phyloP scores from a whole-genome alignment of 2,888 invertebrate species.

The Eupithecia pulchellata region DNA sequence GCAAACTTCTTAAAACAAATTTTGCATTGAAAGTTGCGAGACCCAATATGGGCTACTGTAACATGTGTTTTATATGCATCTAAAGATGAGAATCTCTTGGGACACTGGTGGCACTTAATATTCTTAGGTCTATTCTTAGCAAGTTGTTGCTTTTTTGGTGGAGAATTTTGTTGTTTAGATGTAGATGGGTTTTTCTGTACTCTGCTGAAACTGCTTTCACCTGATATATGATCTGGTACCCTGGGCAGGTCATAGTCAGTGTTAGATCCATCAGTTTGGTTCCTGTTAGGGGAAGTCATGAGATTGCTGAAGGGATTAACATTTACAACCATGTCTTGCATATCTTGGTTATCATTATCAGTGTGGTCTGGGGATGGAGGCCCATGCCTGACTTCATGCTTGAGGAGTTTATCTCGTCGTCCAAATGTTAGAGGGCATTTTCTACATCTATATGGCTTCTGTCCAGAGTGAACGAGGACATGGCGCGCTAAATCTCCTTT shows the following conservation, averaged over 20 bases:
- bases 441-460: conserved; percentile 87
- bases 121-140: conserved; percentile 80
- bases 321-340: conserved; percentile 86
- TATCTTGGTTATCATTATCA: conserved; percentile 67
- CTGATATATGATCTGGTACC: conserved; percentile 82
- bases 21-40: conserved; percentile 87
- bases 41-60: conserved; percentile 79
- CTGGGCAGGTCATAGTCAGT: conserved; percentile 77
- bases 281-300: conserved; percentile 73
- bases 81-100: conserved; percentile 79
- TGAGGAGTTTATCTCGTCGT: conserved; percentile 88
- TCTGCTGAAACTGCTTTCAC: conserved; percentile 77
- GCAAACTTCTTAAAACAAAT: conserved; percentile 89
- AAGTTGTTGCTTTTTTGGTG: conserved; percentile 64
- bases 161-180: conserved; percentile 66
- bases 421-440: conserved; percentile 89
- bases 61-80: conserved; percentile 84
- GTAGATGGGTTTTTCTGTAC: conserved; percentile 67
- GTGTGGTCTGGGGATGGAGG: conserved; percentile 62
- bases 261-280: conserved; percentile 60
- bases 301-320: conserved; percentile 85
- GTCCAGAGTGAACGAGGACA: conserved; percentile 88
- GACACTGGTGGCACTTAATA: conserved; percentile 82
- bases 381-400: conserved; percentile 88
- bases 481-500: conserved; percentile 88